Conservation (phyloP, 2,113 vertebrate species). For the Saimiri boliviensis region DNA sequence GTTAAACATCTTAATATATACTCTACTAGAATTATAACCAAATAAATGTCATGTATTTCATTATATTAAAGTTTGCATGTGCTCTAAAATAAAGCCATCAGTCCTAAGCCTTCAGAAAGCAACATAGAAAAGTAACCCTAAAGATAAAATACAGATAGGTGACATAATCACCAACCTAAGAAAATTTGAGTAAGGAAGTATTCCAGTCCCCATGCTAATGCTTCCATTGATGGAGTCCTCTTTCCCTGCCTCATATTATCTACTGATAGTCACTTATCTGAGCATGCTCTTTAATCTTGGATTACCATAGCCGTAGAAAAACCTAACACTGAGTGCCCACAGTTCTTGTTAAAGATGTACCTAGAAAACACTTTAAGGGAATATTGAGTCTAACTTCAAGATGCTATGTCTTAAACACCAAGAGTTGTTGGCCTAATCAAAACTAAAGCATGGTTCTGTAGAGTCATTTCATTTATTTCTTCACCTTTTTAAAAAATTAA, state of each 20-base stretch:
- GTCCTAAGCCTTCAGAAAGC: not conserved
- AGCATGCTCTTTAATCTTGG: not conserved
- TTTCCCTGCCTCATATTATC: not conserved
- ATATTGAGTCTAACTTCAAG: not conserved
- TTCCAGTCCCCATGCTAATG: not conserved
- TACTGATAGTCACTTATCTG: not conserved
- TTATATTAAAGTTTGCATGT: not conserved
- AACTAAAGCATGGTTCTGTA: not conserved
- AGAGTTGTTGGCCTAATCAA: not conserved
- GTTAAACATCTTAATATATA: not conserved
- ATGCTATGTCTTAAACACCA: not conserved
- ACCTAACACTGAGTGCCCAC: not conserved
- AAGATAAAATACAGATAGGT: not conserved
- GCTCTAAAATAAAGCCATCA: not conserved
- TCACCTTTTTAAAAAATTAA: not conserved
- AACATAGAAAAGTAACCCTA: not conserved
- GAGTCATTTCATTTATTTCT: not conserved
- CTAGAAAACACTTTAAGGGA: not conserved
- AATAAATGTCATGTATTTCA: not conserved
- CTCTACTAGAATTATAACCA: not conserved
- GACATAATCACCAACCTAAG: not conserved
- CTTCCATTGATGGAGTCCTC: not conserved
- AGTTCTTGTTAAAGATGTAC: not conserved
- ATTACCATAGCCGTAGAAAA: not conserved
- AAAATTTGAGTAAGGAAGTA: not conserved